Percentiles rank a stretch among this genome's conserved stretches.
Conservation (phyloP, 2,797 vertebrate genomes). For the Denticeps clupeoides region DNA sequence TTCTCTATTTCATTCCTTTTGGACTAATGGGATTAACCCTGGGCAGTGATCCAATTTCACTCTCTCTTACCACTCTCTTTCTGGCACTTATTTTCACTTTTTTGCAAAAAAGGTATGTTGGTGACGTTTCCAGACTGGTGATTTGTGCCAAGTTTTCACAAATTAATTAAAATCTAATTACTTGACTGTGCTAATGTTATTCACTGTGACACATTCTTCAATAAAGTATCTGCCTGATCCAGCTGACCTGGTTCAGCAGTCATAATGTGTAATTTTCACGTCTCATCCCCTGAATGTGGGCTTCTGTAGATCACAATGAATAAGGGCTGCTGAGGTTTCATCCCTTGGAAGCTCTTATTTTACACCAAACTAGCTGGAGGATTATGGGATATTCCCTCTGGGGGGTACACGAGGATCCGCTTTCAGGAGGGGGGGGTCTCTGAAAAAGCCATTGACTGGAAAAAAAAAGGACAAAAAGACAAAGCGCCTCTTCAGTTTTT, state of each 20-base stretch:
- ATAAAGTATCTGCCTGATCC: too few relatives aligned
- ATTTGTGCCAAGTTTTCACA: too few relatives aligned
- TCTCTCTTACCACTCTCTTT: background rate
- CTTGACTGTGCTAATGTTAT: too few relatives aligned
- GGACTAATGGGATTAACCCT: constrained; percentile 16
- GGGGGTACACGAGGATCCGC: background rate
- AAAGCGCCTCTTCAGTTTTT: background rate
- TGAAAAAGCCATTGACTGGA: constrained; percentile 11
- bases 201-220: too few relatives aligned
- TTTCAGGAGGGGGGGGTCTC: background rate
- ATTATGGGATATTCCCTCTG: constrained; percentile 27
- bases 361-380: constrained; percentile 11
- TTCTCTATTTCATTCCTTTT: background rate
- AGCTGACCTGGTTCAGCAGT: too few relatives aligned
- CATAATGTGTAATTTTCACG: too few relatives aligned
- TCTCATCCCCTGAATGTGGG: too few relatives aligned
- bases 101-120: too few relatives aligned
- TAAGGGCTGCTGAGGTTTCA: background rate
- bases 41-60: background rate
- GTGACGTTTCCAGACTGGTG: too few relatives aligned
- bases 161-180: too few relatives aligned
- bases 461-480: constrained; percentile 24
- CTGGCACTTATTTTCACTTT: background rate
- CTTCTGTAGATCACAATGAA: background rate
- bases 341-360: constrained; percentile 16